Evolutionary conservation across 2,888 invertebrate species (phyloP).

Genomic region (Nemotelus pantherinus): DNA sequence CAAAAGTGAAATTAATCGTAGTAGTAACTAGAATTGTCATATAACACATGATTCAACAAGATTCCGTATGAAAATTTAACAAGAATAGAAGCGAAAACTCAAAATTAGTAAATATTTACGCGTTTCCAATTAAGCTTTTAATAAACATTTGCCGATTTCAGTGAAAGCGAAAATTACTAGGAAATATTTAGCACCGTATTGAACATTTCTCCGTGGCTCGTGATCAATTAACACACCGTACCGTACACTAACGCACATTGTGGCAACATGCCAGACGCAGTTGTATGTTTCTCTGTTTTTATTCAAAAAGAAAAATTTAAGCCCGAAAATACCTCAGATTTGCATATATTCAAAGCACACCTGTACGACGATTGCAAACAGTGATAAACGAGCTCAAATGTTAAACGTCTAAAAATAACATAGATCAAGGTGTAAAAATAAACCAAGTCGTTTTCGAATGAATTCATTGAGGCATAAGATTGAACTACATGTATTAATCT

Average conservation of each 20-base stretch:
- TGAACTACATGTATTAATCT: not conserved
- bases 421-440: constrained; percentile 31
- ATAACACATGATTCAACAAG: too few species aligned
- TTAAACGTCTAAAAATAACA: constrained; percentile 25
- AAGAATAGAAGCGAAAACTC: too few species aligned
- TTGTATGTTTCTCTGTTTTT: constrained; percentile 27
- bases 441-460: not conserved
- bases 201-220: constrained; percentile 8
- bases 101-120: too few species aligned
- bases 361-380: constrained; percentile 32
- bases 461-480: not conserved
- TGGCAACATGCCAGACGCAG: constrained; percentile 30
- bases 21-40: too few species aligned
- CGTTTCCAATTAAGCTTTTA: too few species aligned
- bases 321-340: not conserved
- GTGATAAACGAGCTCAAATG: constrained; percentile 1
- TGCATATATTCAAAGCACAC: constrained; percentile 31
- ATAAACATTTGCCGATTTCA: too few species aligned
- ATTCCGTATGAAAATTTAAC: too few species aligned
- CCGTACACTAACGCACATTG: not conserved
- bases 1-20: too few species aligned
- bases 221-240: constrained; percentile 13
- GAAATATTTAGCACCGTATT: too few species aligned
- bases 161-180: too few species aligned
- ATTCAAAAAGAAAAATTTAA: not conserved